A percentile compares a stretch with the other conserved stretches of the same genome.
Evolutionary conservation across 2,797 vertebrate genomes (phyloP).

Genomic region (Sebastolobus alascanus): DNA sequence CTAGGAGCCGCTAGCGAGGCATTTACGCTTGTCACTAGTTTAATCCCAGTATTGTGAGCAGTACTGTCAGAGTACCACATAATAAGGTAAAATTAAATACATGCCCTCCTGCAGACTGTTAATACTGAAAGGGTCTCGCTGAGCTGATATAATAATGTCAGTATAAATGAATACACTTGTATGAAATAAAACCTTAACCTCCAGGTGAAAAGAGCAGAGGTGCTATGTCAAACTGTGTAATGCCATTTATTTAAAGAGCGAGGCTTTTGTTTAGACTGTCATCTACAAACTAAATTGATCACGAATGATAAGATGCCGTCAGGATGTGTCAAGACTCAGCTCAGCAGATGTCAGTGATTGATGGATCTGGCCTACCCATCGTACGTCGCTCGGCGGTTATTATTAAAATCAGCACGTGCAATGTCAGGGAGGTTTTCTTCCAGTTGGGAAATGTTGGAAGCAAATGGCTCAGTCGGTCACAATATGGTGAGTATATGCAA

Average conservation of each 20-base stretch:
- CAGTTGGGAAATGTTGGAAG: background rate
- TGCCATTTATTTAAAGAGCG: conserved; percentile 4
- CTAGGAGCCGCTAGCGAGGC: background rate
- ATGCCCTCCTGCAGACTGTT: background rate
- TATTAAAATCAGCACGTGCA: conserved; percentile 6
- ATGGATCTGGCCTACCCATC: conserved; percentile 7
- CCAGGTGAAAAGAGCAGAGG: background rate
- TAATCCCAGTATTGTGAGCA: background rate
- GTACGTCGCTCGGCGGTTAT: background rate
- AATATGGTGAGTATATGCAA: background rate
- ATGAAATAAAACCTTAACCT: background rate
- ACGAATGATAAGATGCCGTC: conserved; percentile 28
- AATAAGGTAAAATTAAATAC: background rate
- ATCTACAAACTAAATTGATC: conserved; percentile 23
- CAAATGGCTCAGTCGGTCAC: background rate
- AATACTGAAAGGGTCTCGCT: background rate
- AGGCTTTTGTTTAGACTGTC: conserved; percentile 15
- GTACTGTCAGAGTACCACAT: background rate
- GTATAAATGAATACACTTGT: background rate
- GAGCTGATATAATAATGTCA: background rate
- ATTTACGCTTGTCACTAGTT: background rate
- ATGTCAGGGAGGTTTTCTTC: background rate
- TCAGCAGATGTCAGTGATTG: conserved; percentile 32
- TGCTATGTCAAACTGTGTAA: background rate
- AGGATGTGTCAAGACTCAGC: conserved; percentile 29